Percentiles rank a stretch among this genome's conserved stretches.
phyloP scores from a whole-genome alignment of 2,797 vertebrate species.

The Neosilurus mollespiculum region DNA sequence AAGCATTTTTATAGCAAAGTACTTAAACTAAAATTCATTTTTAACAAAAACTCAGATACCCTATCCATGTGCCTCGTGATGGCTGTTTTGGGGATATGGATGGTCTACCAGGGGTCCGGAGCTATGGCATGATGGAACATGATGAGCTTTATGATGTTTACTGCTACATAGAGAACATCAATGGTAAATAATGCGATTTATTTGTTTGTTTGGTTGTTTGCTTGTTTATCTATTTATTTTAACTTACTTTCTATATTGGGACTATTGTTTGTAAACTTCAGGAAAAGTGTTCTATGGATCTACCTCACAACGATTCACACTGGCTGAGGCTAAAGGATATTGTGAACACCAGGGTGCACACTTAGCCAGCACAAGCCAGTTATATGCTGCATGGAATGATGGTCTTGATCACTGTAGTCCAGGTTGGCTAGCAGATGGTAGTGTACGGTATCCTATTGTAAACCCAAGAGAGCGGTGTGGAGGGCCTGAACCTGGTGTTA shows the following conservation, averaged over 20 bases:
- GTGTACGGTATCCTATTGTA: constrained; percentile 89
- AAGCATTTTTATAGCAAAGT: not conserved
- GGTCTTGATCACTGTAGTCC: constrained; percentile 90
- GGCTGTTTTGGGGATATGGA: constrained; percentile 95
- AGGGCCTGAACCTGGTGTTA: constrained; percentile 82
- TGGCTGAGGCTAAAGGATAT: constrained; percentile 78
- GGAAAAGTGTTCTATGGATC: constrained; percentile 85
- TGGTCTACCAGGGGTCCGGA: constrained; percentile 85
- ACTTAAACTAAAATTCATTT: not conserved
- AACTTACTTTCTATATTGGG: not conserved
- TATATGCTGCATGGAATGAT: constrained; percentile 86
- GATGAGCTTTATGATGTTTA: constrained; percentile 90
- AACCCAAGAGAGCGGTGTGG: constrained; percentile 87
- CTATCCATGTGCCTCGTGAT: constrained; percentile 88
- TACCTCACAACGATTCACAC: constrained; percentile 74
- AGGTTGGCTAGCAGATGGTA: constrained; percentile 91
- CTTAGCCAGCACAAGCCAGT: constrained; percentile 84
- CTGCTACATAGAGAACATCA: constrained; percentile 87
- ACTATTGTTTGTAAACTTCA: constrained; percentile 53
- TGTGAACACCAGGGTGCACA: constrained; percentile 76
- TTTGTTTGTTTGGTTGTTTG: not conserved
- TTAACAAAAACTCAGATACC: constrained; percentile 76
- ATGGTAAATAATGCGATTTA: constrained; percentile 72
- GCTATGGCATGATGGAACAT: constrained; percentile 82
- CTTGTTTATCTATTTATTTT: not conserved